Base-by-base conservation (phyloP, 1,140 invertebrate species). In the Brachionus koreanus region DNA sequence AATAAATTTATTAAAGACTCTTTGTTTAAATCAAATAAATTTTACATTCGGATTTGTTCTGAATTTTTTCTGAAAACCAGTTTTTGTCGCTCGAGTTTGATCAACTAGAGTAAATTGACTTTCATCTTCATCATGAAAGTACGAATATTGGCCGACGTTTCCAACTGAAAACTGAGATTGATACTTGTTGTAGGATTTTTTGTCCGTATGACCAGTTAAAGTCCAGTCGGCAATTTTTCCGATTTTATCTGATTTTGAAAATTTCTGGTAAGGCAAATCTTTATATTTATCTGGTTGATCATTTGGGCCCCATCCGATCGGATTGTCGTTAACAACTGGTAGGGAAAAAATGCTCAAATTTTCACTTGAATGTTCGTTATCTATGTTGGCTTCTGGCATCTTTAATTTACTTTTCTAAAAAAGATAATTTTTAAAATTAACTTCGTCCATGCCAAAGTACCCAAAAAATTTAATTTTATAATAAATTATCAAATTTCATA, bases 191-290 rank as follows among this genome's bases (percentile, higher is more conserved):
- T 94, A 92, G 89, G 95, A 95, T 89, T 96, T 94, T 86, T 97
- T 95, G 88, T 98, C 96, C 86, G 95, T 94, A 86, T 94, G 95
- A 1, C 93, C 93, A n/a, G 93, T 93, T 75, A 94, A 93, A 67
- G 95, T 97, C 96, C 96, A 98, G 87, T 98, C 96, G 84, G 95
- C 96, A 83, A 98, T 96, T 90, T 98, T 98, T 85, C 96, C 97
- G 75, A 98, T 89, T 83, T 95, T 92, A 89, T 98, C 96, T 82
- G 94, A 95, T 90, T 98, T 98, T 72, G 95, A 96, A 87, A 97
- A 98, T 16, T 95, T 96, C 88, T 98, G 96, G 88, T 98, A 98
- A 0, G 97, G 96, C 92, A 98, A 97, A 89, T 98, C 96, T 87
- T 94, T 94, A 88, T 96, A 98, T 87, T 96, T 94, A 83, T 95